Evolutionary conservation across 2,797 vertebrate species (phyloP), one percentile per base, ranked within the genome.

Genomic region (Adelosebastes latens): DNA sequence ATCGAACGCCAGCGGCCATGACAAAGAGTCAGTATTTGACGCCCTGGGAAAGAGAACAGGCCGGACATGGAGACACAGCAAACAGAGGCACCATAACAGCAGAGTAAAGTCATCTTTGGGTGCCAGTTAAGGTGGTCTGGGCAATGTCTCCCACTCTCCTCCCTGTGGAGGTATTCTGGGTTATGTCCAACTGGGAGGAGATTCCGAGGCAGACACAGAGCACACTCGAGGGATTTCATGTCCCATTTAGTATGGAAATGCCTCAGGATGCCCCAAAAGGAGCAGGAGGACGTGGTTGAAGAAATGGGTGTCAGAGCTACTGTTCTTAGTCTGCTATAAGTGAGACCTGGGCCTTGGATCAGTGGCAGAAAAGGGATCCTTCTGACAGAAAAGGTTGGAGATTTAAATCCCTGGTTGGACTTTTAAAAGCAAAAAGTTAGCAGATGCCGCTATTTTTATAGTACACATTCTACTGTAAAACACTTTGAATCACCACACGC

Each of bases 221-320:
- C 77, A 79, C 62, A 71, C 31, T 49, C 0, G 0, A 58, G 67
- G 55, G 71, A 72, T 77, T 81, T 67, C 29, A 66, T 75, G 36
- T 84, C 64, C 31, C 62, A 72, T 72, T 77, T 78, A 72, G 49
- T 4, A 59, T 53, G n/a, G 6, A 79, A 77, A 72, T 71, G 62
- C 29, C 60, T 58, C n/a, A 29, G 46, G 27, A 53, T 25, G 27
- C 9, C 71, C 53, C 53, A 42, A 72, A 62, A 34, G 39, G 16
- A 82, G 59, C 29, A 27, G 24, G 29, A 81, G 11, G 61, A 77
- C 70, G 42, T 22, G n/a, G 31, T 49, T 56, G 3, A 55, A 66
- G 55, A 65, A 72, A 64, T 27, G 14, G 56, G 76, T 71, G 58
- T 53, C 46, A 22, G 46, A 58, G 66, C 32, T 20, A 2, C 60